Conservation (phyloP, 2,113 vertebrate genomes). For the Gymnarchus niloticus region DNA sequence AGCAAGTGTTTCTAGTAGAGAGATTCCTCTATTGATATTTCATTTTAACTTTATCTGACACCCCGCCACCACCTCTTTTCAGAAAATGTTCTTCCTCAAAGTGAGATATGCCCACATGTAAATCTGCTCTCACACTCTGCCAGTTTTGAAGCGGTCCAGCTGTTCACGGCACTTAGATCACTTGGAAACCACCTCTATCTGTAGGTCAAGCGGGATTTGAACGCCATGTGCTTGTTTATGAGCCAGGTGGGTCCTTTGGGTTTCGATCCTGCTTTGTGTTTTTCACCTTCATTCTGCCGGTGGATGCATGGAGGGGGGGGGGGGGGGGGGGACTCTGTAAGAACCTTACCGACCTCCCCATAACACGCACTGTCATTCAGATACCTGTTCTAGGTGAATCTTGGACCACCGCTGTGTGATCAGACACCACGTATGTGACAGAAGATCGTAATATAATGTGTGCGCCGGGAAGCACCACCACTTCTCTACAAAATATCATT, state of each 20-base stretch:
- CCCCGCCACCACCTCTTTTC: neutral
- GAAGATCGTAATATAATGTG: conserved; percentile 11
- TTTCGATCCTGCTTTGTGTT: neutral
- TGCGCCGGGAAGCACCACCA: neutral
- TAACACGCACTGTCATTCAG: neutral
- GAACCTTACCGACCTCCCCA: neutral
- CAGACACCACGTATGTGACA: neutral
- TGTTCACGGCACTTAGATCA: neutral
- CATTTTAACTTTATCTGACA: neutral
- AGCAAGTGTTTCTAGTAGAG: neutral
- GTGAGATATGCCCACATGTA: neutral
- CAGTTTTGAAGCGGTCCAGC: neutral
- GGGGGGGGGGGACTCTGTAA: neutral
- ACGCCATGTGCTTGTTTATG: neutral
- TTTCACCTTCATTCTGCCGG: neutral
- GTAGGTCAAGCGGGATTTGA: neutral
- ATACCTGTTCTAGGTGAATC: neutral
- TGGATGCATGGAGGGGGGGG: neutral
- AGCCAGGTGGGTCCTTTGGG: neutral
- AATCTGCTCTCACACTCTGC: neutral
- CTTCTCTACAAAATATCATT: neutral
- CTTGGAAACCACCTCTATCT: neutral
- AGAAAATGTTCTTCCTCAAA: neutral
- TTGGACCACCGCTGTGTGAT: conserved; percentile 20
- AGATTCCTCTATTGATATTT: neutral